These are phyloP conservation scores for Cheirogaleus medius DNA, from an alignment of 2,113 vertebrate species.

Conservation along the genomic window DNA sequence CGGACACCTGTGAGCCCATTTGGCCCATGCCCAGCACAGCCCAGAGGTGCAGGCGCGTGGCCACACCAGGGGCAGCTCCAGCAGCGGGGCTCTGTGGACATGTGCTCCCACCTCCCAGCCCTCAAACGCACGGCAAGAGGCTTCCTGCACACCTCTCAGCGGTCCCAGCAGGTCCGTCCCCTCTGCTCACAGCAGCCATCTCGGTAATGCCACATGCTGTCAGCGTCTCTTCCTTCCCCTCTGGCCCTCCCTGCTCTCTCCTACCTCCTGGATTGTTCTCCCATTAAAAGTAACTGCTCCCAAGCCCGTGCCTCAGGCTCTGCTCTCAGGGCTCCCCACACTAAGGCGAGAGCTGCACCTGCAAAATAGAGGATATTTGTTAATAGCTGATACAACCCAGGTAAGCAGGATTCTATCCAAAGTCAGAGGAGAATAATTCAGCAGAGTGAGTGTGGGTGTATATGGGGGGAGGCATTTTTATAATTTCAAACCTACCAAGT, in stretches of 20 bases:
- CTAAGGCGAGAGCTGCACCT: not conserved
- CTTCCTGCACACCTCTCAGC: not conserved
- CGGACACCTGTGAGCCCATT: not conserved
- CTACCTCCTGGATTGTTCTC: not conserved
- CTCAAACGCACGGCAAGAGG: not conserved
- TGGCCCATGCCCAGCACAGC: not conserved
- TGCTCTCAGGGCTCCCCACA: not conserved
- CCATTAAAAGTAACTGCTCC: not conserved
- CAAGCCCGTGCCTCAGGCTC: not conserved
- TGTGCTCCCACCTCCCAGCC: not conserved
- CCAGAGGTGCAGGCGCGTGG: not conserved
- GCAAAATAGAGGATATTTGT: no score
- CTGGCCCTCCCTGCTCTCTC: not conserved
- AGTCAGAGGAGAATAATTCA: not conserved
- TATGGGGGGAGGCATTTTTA: not conserved
- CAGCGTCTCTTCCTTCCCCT: not conserved
- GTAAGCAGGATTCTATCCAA: not conserved
- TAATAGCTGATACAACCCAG: not conserved
- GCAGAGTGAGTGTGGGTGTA: not conserved
- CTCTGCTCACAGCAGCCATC: not conserved
- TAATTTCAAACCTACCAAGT: not conserved
- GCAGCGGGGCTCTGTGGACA: not conserved
- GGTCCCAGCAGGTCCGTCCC: not conserved
- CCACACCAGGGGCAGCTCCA: not conserved
- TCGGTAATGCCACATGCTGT: not conserved